phyloP scores from a whole-genome alignment of 2,113 vertebrate genomes.

The Oryzias javanicus region DNA sequence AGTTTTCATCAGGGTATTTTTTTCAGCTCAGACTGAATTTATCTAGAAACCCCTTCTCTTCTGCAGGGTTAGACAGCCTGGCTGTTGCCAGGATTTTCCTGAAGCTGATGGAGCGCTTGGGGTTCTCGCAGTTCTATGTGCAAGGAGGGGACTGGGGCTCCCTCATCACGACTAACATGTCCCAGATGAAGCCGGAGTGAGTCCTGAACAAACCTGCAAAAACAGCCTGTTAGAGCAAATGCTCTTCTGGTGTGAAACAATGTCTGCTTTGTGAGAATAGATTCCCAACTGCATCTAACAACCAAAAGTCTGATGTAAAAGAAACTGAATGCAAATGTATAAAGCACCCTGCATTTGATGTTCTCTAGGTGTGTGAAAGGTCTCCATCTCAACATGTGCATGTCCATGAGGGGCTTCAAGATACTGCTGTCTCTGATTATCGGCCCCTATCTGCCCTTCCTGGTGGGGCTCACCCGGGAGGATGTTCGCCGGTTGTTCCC shows the following conservation, averaged over 20 bases:
- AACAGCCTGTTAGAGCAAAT: slow-evolving; percentile 12
- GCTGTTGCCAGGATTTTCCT: slow-evolving; percentile 84
- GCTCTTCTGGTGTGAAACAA: slow-evolving; percentile 18
- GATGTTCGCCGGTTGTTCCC: slow-evolving; percentile 80
- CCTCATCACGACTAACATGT: slow-evolving; percentile 80
- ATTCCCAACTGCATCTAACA: slow-evolving; percentile 2
- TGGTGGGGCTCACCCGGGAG: slow-evolving; percentile 82
- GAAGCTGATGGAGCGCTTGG: slow-evolving; percentile 86
- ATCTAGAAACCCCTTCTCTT: background rate
- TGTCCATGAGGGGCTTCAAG: background rate
- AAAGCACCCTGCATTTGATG: background rate
- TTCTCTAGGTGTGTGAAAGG: slow-evolving; percentile 80
- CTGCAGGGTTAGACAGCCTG: slow-evolving; percentile 76
- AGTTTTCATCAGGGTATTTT: background rate
- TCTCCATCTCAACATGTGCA: slow-evolving; percentile 80
- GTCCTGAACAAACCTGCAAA: slow-evolving; percentile 31
- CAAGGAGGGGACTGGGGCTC: slow-evolving; percentile 90
- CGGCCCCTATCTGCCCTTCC: slow-evolving; percentile 83
- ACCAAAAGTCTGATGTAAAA: no score
- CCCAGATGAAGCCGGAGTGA: slow-evolving; percentile 88
- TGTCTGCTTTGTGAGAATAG: slow-evolving; percentile 14
- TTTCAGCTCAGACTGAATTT: background rate
- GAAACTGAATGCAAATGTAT: background rate
- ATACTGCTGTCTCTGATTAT: slow-evolving; percentile 70
- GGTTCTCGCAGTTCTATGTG: slow-evolving; percentile 85